Evolutionary conservation across 2,113 vertebrate species (phyloP), one percentile per base, ranked within the genome.

Genomic region (Xiphophorus maculatus): DNA sequence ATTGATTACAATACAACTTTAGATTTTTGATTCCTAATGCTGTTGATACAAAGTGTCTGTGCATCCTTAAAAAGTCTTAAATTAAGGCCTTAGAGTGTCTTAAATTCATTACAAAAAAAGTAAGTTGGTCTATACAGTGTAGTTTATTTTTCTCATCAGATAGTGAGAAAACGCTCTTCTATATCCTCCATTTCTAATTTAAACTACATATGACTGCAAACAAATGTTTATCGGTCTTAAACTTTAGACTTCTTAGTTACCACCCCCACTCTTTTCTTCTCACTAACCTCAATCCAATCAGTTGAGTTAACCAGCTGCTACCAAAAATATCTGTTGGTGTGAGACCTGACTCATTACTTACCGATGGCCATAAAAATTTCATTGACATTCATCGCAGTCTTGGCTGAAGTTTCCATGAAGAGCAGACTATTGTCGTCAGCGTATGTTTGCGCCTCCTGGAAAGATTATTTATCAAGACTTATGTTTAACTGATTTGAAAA

Each of bases 291-390:
- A 58, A n/a, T 58, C 51, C 8, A 25, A 25, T 8, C 25, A n/a
- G 51, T 11, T 58, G 10, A 25, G 22, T 58, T 58, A n/a, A 25
- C 11, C 5, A 48, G 44, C 44, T 19, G 44, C 44, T 48, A 19
- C 44, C 17, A 48, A 48, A 48, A 48, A 48, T 48, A 19, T 48
- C 17, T 48, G 44, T 6, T n/a, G 62, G 62, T 30, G 15, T 28
- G 7, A 30, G 1, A 58, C 35, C 11, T 66, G 63, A 62, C 76
- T 54, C 29, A 64, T 25, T 48, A 75, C 84, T 88, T 92, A 98
- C 97, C 97, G 90, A 99, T 99, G 68, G 97, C 97, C 97, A 99
- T 97, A 92, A 99, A 99, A 86, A 98, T 96, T 90, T 98, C 97
- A 64, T 98, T 98, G 88, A 99, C 97, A 71, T 99, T 98, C 95